Base-by-base conservation (phyloP, 2,797 vertebrate species). In the Halcyon badia region DNA sequence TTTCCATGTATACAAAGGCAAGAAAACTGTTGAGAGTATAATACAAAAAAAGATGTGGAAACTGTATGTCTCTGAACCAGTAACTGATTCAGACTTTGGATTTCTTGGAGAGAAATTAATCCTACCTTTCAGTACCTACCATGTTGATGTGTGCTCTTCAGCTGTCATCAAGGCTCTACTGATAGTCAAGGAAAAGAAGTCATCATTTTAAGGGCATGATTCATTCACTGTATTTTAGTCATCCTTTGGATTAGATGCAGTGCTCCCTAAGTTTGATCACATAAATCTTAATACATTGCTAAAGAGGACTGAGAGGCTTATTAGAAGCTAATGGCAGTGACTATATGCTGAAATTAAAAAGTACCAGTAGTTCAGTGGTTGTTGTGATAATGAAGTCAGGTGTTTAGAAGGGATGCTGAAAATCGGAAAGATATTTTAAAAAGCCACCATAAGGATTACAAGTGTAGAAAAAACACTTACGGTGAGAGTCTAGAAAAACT, bases 91-190 rank as follows among this genome's bases (percentile, higher is more conserved):
- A 76, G 57, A 75, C 24, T 68, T 10, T 64, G 78, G 31, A 7
- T 90, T 95, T 83, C 58, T 78, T 81, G 69, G 26, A 69, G 49
- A 65, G 80, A 13, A 83, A 90, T 88, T 83, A 83, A 78, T 88
- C 54, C 72, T 35, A 48, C n/a, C 17, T 86, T 72, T 88, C 65
- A 75, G 65, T 88, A 88, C 28, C 73, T 73, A 48, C 58, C 78
- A 6, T 76, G 61, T 35, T 91, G 77, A 91, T 90, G 62, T 56
- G 52, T 81, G 65, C 57, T 69, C 88, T 39, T 72, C 73, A 82
- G 69, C 54, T 81, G 54, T 42, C 70, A 62, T 72, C 80, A 84
- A 89, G 66, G 4, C 66, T 88, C 51, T 77, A 51, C 17, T 72
- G 46, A 19, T 82, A 88, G 61, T 82, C 70, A 72, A 48, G 84